Conservation (phyloP, 2,113 vertebrate species). For the Gavialis gangeticus region DNA sequence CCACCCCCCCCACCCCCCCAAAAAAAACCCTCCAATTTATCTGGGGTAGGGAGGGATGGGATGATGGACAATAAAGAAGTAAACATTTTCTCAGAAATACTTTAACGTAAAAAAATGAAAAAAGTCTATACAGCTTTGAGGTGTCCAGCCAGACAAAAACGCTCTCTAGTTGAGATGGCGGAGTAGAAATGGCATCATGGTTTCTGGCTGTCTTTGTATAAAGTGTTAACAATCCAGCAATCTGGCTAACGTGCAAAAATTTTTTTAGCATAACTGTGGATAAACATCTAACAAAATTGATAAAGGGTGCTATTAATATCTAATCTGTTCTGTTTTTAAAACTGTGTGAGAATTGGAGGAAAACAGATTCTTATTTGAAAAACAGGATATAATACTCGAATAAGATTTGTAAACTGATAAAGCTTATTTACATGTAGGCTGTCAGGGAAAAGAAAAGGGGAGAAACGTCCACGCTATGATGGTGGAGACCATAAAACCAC, state of each 20-base stretch:
- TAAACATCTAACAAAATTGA: not conserved
- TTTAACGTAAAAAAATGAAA: not conserved
- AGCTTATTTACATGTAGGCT: not conserved
- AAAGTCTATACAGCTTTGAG: not conserved
- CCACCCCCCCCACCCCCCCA: too few species aligned
- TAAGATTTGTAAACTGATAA: not conserved
- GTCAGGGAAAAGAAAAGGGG: not conserved
- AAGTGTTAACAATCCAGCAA: not conserved
- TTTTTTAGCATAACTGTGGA: not conserved
- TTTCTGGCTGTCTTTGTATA: not conserved
- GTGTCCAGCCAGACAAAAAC: not conserved
- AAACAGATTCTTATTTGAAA: not conserved
- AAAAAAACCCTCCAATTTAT: too few species aligned
- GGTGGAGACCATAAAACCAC: not conserved
- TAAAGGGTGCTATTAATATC: not conserved
- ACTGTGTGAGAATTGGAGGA: not conserved
- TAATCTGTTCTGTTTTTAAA: not conserved
- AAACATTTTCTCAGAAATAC: not conserved
- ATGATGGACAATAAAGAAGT: not conserved
- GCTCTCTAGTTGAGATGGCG: not conserved
- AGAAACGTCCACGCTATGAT: accelerated
- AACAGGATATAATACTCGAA: not conserved
- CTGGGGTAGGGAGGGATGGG: too few species aligned
- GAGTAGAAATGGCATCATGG: not conserved
- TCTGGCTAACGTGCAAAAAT: not conserved